phyloP scores from a whole-genome alignment of 2,113 vertebrate genomes.

The Epinephelus lanceolatus region DNA sequence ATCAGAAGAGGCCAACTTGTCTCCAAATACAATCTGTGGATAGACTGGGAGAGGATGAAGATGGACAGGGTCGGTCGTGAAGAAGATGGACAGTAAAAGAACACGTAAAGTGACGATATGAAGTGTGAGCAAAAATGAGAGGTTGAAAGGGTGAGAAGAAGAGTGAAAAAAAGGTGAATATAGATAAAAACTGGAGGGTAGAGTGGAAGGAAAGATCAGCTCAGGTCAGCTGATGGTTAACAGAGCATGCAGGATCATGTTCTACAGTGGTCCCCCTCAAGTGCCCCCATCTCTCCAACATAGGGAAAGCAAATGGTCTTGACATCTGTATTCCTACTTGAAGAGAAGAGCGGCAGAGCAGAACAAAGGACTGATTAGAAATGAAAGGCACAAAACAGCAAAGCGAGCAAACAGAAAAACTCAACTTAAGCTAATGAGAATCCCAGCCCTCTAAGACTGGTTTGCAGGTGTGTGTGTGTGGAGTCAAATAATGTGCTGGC shows the following conservation, averaged over 20 bases:
- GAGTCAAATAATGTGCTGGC: slow-evolving; percentile 52
- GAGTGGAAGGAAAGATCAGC: slow-evolving; percentile 40
- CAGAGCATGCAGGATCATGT: slow-evolving; percentile 60
- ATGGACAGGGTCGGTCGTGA: not conserved
- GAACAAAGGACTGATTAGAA: slow-evolving; percentile 18
- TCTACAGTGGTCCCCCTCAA: slow-evolving; percentile 56
- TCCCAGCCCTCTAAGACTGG: slow-evolving; percentile 18
- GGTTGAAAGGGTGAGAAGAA: slow-evolving; percentile 21
- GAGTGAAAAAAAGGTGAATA: slow-evolving; percentile 15
- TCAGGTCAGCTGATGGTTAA: slow-evolving; percentile 67
- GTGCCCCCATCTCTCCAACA: slow-evolving; percentile 2
- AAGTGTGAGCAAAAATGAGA: not conserved
- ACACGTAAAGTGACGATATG: not conserved
- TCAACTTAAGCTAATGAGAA: slow-evolving; percentile 40
- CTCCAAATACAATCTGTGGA: not conserved
- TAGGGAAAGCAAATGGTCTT: slow-evolving; percentile 47
- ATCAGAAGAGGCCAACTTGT: slow-evolving; percentile 11
- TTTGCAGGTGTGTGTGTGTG: slow-evolving; percentile 66
- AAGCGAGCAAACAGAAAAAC: slow-evolving; percentile 11
- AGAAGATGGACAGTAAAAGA: not conserved
- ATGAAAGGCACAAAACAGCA: slow-evolving; percentile 33
- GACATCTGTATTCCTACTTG: slow-evolving; percentile 67
- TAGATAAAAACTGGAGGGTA: slow-evolving; percentile 12
- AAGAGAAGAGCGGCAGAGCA: slow-evolving; percentile 2
- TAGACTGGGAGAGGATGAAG: not conserved